Conservation (phyloP, 1,140 invertebrate genomes). For the Mya arenaria region DNA sequence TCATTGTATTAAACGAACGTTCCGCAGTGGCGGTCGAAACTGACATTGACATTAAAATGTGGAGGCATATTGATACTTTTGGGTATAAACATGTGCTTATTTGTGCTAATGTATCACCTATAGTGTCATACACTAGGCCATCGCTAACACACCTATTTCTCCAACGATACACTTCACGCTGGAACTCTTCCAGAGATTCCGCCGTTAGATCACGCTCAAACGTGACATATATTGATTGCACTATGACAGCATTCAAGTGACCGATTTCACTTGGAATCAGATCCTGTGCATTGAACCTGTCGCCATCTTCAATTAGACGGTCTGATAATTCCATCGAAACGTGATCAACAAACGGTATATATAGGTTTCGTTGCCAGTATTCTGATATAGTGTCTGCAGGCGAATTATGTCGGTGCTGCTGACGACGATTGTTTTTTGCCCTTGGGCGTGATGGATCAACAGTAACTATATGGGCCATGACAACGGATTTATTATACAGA, state of each 20-base stretch:
- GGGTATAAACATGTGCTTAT: background rate
- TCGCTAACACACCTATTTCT: background rate
- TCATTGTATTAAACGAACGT: slow-evolving; percentile 1
- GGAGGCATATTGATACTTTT: background rate
- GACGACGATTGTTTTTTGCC: no score
- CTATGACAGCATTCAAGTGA: slow-evolving; percentile 12
- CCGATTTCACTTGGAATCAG: background rate
- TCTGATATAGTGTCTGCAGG: no score
- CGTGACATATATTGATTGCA: slow-evolving; percentile 11
- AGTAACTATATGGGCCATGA: no score
- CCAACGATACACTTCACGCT: background rate
- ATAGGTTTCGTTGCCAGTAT: background rate
- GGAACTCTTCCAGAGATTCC: background rate
- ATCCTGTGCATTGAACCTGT: slow-evolving; percentile 5
- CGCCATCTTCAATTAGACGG: slow-evolving; percentile 8
- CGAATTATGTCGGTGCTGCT: no score
- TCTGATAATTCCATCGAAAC: background rate
- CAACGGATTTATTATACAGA: no score
- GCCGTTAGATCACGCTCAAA: slow-evolving; percentile 8
- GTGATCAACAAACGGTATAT: no score
- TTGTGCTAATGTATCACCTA: slow-evolving; percentile 7
- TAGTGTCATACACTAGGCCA: background rate
- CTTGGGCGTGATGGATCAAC: no score
- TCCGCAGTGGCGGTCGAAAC: slow-evolving; percentile 6
- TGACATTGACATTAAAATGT: background rate